Evolutionary conservation across 2,888 invertebrate species (phyloP).

Genomic region (Xestoiulus laeticollis): DNA sequence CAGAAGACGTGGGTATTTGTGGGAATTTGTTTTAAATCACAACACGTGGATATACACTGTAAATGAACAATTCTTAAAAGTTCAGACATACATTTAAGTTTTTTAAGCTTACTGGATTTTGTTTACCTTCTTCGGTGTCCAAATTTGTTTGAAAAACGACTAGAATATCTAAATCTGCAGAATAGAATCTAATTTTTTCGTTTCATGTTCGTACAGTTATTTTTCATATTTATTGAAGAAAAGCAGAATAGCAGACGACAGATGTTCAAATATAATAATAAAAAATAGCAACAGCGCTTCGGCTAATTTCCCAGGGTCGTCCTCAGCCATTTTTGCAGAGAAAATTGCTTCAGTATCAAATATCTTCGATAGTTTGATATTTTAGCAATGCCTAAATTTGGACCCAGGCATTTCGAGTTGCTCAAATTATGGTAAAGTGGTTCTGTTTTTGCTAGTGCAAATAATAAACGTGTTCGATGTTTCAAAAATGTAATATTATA

Average conservation of each 20-base stretch:
- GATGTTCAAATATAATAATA: not conserved
- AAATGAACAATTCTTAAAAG: too few relatives aligned
- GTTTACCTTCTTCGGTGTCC: too few relatives aligned
- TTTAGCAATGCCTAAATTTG: slow-evolving; percentile 1
- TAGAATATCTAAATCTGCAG: too few relatives aligned
- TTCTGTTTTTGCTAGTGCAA: not conserved
- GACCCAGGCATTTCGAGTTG: not conserved
- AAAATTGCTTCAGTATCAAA: not conserved
- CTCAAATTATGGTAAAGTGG: not conserved
- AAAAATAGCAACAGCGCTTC: not conserved
- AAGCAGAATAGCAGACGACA: not conserved
- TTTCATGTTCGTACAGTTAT: too few relatives aligned
- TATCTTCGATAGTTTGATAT: not conserved
- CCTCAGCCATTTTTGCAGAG: not conserved
- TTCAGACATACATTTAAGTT: too few relatives aligned
- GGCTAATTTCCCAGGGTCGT: not conserved
- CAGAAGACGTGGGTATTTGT: too few relatives aligned
- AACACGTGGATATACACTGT: too few relatives aligned
- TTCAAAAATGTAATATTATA: not conserved
- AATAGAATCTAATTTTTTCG: too few relatives aligned
- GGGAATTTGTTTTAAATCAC: too few relatives aligned
- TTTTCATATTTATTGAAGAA: too few relatives aligned
- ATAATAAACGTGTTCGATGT: not conserved
- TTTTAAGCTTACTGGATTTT: too few relatives aligned
- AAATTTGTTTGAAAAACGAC: too few relatives aligned